A percentile compares a stretch with the other conserved stretches of the same genome.
Conservation (phyloP, 2,113 vertebrate genomes). For the Blennius ocellaris region DNA sequence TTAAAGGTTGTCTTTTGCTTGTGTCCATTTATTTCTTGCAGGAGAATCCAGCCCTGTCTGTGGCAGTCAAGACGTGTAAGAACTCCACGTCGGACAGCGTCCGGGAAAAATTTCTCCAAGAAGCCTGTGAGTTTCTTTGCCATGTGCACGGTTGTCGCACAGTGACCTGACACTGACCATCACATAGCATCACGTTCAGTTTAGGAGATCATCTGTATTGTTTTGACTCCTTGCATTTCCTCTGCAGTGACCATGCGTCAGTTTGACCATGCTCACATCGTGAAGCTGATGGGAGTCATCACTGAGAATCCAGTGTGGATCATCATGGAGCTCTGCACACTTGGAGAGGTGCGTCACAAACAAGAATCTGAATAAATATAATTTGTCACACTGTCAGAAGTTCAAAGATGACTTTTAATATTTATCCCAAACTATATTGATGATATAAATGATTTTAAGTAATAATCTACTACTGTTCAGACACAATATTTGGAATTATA, state of each 20-base stretch:
- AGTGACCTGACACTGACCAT: no score
- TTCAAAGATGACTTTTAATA: no score
- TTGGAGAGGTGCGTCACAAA: constrained; percentile 89
- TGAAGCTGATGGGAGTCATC: constrained; percentile 98
- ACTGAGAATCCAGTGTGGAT: constrained; percentile 99
- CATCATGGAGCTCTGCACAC: constrained; percentile 98
- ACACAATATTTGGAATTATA: no score
- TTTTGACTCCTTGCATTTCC: neutral
- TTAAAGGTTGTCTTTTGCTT: neutral
- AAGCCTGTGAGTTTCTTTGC: constrained; percentile 90
- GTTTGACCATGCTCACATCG: constrained; percentile 98
- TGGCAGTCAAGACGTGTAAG: constrained; percentile 99
- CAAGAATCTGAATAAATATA: no score
- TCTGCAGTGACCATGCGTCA: constrained; percentile 97
- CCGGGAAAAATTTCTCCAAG: constrained; percentile 97
- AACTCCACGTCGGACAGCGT: constrained; percentile 98
- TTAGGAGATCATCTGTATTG: neutral
- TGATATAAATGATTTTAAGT: no score
- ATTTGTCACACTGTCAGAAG: no score
- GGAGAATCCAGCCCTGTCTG: constrained; percentile 95
- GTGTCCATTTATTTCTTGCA: constrained; percentile 59
- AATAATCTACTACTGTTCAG: no score
- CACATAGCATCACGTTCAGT: neutral
- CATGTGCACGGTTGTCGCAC: no score
- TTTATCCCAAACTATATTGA: no score